A percentile compares a stretch with the other conserved stretches of the same genome.
Conservation (phyloP, 2,113 vertebrate genomes). For the Tautogolabrus adspersus region DNA sequence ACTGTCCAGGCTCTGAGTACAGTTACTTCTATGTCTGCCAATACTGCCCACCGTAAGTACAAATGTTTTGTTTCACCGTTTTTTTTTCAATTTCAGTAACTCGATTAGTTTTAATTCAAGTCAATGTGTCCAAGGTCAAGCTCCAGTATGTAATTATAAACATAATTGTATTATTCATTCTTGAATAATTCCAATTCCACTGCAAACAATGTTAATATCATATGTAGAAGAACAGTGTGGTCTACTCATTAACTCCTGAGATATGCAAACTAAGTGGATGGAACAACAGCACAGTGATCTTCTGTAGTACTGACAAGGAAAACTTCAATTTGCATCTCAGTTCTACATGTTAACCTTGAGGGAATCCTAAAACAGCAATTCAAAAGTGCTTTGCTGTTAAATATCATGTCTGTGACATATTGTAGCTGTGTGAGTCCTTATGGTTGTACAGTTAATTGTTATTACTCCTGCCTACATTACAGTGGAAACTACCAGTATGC, state of each 20-base stretch:
- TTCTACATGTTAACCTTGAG: background rate
- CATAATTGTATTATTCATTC: background rate
- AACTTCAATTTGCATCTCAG: too few relatives aligned
- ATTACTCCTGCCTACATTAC: conserved; percentile 42
- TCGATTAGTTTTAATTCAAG: too few relatives aligned
- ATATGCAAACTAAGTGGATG: background rate
- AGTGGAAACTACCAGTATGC: conserved; percentile 67
- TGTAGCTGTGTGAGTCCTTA: background rate
- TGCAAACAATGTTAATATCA: too few relatives aligned
- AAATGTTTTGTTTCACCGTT: background rate
- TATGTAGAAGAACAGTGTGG: too few relatives aligned
- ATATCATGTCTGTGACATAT: conserved; percentile 8
- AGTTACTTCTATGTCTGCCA: conserved; percentile 83
- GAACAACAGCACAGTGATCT: too few relatives aligned
- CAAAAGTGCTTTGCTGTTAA: background rate
- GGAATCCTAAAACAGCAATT: background rate
- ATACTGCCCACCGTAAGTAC: conserved; percentile 78
- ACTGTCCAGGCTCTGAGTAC: conserved; percentile 60
- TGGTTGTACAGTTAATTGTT: conserved; percentile 14
- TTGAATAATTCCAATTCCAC: too few relatives aligned
- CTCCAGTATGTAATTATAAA: background rate
- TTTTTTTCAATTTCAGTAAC: background rate
- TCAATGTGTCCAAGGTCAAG: background rate
- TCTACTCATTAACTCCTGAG: too few relatives aligned
- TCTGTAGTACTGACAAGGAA: too few relatives aligned